A percentile compares a stretch with the other conserved stretches of the same genome.
phyloP scores from a whole-genome alignment of 2,888 invertebrate genomes.

The Mongoloraphidia duomilia region DNA sequence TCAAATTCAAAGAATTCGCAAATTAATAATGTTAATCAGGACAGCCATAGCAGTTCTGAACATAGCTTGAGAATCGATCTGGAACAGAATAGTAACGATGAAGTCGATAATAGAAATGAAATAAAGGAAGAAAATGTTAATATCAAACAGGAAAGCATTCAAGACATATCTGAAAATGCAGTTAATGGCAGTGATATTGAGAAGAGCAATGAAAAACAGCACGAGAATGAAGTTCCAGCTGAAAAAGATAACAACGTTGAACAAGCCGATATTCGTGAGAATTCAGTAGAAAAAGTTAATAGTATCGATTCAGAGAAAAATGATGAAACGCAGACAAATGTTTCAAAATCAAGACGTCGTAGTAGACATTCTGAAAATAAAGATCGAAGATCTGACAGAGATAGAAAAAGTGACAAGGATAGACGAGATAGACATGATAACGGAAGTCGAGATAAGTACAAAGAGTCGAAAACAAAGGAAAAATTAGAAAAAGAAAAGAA shows the following conservation, averaged over 20 bases:
- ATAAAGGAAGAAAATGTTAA: constrained; percentile 9
- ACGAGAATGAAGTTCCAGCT: background rate
- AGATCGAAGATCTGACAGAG: constrained; percentile 6
- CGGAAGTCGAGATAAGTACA: constrained; percentile 12
- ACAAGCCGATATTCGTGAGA: background rate
- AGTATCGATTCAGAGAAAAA: background rate
- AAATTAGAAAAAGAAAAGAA: background rate
- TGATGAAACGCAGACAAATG: background rate
- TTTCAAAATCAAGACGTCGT: background rate
- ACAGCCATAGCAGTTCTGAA: constrained; percentile 26
- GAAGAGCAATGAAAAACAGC: constrained; percentile 5
- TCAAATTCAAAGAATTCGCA: constrained; percentile 14
- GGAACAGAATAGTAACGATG: constrained; percentile 9
- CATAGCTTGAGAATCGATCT: constrained; percentile 20
- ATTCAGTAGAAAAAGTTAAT: no score
- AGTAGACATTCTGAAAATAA: constrained; percentile 4
- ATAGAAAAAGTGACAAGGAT: constrained; percentile 22
- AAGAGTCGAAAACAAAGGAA: constrained; percentile 3
- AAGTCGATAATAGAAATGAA: constrained; percentile 8
- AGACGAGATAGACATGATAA: constrained; percentile 28
- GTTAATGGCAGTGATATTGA: constrained; percentile 1
- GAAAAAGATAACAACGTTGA: background rate
- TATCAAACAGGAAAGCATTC: constrained; percentile 9
- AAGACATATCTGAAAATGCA: constrained; percentile 2
- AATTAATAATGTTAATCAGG: constrained; percentile 30